A percentile compares a stretch with the other conserved stretches of the same genome.
These are phyloP conservation scores for Imbricaverruca yamaguchii DNA, from an alignment of 2,888 invertebrate genomes.

Conservation along the genomic window DNA sequence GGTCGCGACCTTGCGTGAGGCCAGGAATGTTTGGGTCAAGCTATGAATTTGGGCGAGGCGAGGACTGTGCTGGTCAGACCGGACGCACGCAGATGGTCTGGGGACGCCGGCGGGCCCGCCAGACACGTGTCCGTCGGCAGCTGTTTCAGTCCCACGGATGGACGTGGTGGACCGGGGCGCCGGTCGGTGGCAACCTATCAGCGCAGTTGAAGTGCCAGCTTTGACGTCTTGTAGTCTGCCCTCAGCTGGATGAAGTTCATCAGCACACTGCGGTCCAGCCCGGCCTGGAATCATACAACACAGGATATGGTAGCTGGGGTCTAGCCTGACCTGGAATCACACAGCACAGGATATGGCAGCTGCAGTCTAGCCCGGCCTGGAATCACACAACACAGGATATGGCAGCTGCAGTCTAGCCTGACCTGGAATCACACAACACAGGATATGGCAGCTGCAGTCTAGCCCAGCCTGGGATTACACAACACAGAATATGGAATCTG, in stretches of 20 bases:
- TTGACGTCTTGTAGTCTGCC: conserved; percentile 85
- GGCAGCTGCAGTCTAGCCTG: not conserved
- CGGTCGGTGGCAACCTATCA: not conserved
- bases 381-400: not conserved
- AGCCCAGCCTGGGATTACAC: not conserved
- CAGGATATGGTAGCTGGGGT: not conserved
- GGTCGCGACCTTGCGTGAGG: no score
- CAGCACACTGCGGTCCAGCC: conserved; percentile 79
- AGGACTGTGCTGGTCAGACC: no score
- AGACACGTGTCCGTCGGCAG: no score
- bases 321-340: not conserved
- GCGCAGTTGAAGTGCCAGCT: conserved; percentile 44
- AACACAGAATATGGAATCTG: not conserved
- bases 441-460: not conserved
- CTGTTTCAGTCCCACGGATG: no score
- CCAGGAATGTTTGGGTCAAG: no score
- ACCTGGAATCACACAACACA: not conserved
- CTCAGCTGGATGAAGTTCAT: conserved; percentile 89
- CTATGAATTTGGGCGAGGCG: no score
- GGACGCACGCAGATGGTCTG: no score
- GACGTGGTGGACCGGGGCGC: no score
- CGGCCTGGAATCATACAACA: conserved; percentile 56
- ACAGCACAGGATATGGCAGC: not conserved
- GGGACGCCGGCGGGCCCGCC: no score
- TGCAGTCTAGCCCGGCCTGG: not conserved